These are phyloP conservation scores for Campylomormyrus tamandua DNA, from an alignment of 2,113 vertebrate species.

Conservation along the genomic window DNA sequence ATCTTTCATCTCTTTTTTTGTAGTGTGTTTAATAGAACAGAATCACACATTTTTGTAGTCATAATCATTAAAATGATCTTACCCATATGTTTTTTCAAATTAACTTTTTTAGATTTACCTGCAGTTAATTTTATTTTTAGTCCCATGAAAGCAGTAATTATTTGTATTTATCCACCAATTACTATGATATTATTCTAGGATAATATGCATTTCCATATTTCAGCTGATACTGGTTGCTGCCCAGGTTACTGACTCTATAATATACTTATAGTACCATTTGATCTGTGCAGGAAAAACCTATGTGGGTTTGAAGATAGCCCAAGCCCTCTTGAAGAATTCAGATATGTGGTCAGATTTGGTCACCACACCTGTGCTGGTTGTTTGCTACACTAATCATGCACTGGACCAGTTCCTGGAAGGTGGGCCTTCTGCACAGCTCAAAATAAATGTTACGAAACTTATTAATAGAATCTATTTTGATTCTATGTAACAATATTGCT, in stretches of 20 bases:
- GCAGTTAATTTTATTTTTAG: neutral
- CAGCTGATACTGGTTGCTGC: neutral
- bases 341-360: constrained; percentile 44
- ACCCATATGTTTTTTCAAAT: neutral
- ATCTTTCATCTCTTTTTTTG: neutral
- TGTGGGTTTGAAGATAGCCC: constrained; percentile 83
- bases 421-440: constrained; percentile 42
- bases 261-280: neutral
- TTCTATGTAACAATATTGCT: neutral
- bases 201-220: neutral
- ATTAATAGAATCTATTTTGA: neutral
- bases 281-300: constrained; percentile 79
- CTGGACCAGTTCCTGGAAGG: constrained; percentile 98
- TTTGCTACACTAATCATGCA: constrained; percentile 95
- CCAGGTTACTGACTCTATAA: neutral
- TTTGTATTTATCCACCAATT: neutral
- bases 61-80: neutral
- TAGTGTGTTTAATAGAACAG: neutral
- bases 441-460: neutral
- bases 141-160: neutral
- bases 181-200: neutral
- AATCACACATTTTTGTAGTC: neutral
- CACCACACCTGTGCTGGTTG: constrained; percentile 72
- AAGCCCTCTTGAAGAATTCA: constrained; percentile 71
- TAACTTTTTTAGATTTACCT: neutral